These are phyloP conservation scores for Argopecten irradians DNA, from an alignment of 1,140 invertebrate genomes.

Conservation along the genomic window DNA sequence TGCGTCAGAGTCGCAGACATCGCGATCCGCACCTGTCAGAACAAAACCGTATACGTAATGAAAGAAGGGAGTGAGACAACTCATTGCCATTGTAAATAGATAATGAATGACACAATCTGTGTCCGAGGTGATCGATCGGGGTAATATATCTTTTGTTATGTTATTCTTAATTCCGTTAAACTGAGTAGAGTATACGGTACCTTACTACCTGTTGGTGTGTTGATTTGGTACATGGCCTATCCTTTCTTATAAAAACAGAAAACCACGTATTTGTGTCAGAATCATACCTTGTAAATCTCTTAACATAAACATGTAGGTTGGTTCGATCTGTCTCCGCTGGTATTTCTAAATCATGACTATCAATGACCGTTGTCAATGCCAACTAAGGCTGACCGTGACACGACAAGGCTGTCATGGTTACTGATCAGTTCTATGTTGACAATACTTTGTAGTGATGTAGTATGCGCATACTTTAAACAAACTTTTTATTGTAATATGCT, in stretches of 20 bases:
- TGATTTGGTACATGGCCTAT: background rate
- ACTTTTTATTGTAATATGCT: background rate
- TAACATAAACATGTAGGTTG: background rate
- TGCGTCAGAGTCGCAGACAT: conserved; percentile 29
- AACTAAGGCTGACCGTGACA: background rate
- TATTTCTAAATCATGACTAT: background rate
- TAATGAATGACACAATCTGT: background rate
- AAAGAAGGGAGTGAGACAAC: background rate
- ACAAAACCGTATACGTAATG: background rate
- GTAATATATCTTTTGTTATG: background rate
- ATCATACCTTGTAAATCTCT: background rate
- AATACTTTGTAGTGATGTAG: background rate
- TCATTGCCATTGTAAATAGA: background rate
- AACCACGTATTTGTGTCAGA: background rate
- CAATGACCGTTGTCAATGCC: background rate
- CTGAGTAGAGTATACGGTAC: background rate
- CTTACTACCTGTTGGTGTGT: background rate
- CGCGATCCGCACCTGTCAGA: conserved; percentile 34
- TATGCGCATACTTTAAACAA: background rate
- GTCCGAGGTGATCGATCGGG: background rate
- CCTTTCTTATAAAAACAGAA: background rate
- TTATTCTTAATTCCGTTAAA: background rate
- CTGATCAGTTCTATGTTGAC: background rate
- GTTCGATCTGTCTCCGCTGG: background rate
- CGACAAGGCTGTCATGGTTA: background rate